Base-by-base conservation (phyloP, 2,888 invertebrate genomes). In the Syrista parreyssii region DNA sequence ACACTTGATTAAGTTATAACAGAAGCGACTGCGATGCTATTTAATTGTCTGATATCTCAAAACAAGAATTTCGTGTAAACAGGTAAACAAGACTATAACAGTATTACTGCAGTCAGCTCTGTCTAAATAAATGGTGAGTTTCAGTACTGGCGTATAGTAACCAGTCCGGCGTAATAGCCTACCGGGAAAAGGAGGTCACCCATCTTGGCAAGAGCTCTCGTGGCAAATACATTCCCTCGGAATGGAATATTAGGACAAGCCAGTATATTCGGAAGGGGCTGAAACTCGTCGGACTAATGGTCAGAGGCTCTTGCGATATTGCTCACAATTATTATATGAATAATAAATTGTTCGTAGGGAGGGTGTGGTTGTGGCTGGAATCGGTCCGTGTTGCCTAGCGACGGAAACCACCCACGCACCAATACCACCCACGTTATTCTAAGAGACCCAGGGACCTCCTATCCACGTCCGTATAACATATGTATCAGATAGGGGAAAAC, bases 301-400 rank as follows among this genome's bases (percentile, higher is more conserved):
- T 33, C 71, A 31, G 31, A 71, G 12, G 31, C 71, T 71, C 71
- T 31, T n/a, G 71, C 31, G 71, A 71, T 71, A 71, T 71, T 33
- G 31, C 32, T 71, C 71, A 81, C 81, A 82, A 85, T 87, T 86
- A 86, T 85, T 84, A 86, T 86, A 89, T 90, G 90, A 90, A 88
- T 89, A 89, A 89, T 89, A 89, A 89, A 90, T 90, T 87, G 89
- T 84, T 86, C 84, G 86, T 87, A 85, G 86, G 85, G 87, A 89
- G 90, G 84, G 90, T 89, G 90, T 89, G 90, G 90, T 89, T 88
- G 86, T 84, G 86, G 87, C 85, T 88, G 85, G 85, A 88, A 88
- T 87, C 84, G 78, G 84, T 85, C 86, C 85, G 86, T 87, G 90
- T 90, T 90, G 90, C 90, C 83, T 86, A 84, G 90, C 80, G 87